Evolutionary conservation across 2,888 invertebrate species (phyloP), one percentile per base, ranked within the genome.

Genomic region (Polydrusus tereticollis): DNA sequence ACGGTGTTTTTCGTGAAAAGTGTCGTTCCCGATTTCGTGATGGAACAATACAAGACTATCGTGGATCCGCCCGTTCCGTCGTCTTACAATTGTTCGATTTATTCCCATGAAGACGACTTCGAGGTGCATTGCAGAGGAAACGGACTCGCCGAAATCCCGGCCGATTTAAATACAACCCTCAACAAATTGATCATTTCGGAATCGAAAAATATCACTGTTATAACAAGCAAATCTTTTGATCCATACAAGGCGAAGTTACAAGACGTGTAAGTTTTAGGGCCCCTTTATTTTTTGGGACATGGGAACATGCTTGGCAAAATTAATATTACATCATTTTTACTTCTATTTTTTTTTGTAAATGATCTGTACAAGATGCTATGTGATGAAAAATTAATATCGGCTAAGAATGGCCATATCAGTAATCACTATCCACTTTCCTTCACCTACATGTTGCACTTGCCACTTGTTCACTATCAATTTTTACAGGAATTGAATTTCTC

Each of bases 211-310:
- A 83, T 86, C 4, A 80, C 68, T 43, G 75, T 77, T 52, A 77
- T 86, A 10, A 78, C 75, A 4, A 81, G 76, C 41, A 78, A 79
- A 73, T 81, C 82, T 3, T 80, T 85, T 47, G 80, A 84, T 64
- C 80, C 82, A 0, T 86, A 86, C 68, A 82, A 79, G 57, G 73
- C 73, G n/a, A 81, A 81, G 2, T 69, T 86, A n/a, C 80, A 79
- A 72, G 86, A 86, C 55, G 80, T 86, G 85, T 86, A 80, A 84
- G 86, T 83, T 50, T 45, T 21, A 71, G 57, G n/a, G n/a, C n/a
- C n/a, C n/a, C n/a, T n/a, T n/a, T n/a, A n/a, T n/a, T n/a, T n/a
- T n/a, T n/a, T n/a, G n/a, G n/a, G n/a, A n/a, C n/a, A n/a, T n/a
- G n/a, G n/a, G n/a, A n/a, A n/a, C n/a, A n/a, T n/a, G n/a, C n/a